phyloP scores from a whole-genome alignment of 2,797 vertebrate species.

The Urosaurus nigricauda region DNA sequence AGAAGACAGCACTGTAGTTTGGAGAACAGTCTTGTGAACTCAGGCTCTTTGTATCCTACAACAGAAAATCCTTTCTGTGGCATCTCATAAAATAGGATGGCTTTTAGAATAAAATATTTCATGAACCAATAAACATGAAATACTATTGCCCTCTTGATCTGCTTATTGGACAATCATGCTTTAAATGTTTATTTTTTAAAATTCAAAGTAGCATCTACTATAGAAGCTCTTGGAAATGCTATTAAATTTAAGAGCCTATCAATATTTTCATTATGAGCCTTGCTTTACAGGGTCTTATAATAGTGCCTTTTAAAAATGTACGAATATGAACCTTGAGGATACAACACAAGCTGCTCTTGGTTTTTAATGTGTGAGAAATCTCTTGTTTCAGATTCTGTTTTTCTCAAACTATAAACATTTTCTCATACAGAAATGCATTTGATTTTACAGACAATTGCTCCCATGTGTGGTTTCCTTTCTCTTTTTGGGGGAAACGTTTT shows the following conservation, averaged over 20 bases:
- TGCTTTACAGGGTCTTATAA: constrained; percentile 76
- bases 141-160: constrained; percentile 72
- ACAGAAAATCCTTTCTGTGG: constrained; percentile 54
- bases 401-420: constrained; percentile 40
- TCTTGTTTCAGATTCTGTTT: constrained; percentile 42
- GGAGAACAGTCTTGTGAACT: no score
- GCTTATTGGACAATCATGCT: constrained; percentile 73
- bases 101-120: constrained; percentile 56
- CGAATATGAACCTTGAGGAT: constrained; percentile 56
- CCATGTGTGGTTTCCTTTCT: constrained; percentile 31
- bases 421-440: constrained; percentile 10
- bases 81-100: constrained; percentile 68
- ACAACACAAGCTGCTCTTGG: constrained; percentile 8
- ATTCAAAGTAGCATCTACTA: constrained; percentile 73
- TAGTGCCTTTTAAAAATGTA: constrained; percentile 60
- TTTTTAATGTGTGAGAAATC: constrained; percentile 16
- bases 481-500: constrained; percentile 18
- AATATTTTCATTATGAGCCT: constrained; percentile 77
- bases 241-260: constrained; percentile 80
- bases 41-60: constrained; percentile 59
- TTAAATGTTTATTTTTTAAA: constrained; percentile 71
- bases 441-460: neutral
- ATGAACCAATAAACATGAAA: constrained; percentile 74
- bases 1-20: no score
- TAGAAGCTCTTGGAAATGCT: constrained; percentile 73